Conservation (phyloP, 2,888 invertebrate genomes). For the Rhamnusium bicolor region DNA sequence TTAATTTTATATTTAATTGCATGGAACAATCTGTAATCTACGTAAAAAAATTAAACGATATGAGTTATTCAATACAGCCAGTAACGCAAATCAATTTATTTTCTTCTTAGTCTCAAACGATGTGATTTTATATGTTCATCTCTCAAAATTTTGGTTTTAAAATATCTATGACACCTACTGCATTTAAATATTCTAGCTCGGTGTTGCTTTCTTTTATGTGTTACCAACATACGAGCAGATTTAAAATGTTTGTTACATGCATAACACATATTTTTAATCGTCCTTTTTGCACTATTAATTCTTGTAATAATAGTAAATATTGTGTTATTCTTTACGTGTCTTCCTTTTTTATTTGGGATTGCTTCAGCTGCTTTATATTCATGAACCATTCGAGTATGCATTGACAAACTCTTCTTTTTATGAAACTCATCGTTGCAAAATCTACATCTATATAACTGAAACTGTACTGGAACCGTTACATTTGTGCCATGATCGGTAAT, state of each 20-base stretch:
- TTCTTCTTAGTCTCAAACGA: not conserved
- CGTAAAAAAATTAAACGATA: not conserved
- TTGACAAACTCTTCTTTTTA: slow-evolving; percentile 40
- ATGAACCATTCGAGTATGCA: slow-evolving; percentile 40
- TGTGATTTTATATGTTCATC: not conserved
- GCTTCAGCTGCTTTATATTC: slow-evolving; percentile 15
- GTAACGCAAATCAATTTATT: slow-evolving; percentile 22
- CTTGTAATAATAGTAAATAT: not conserved
- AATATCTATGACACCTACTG: slow-evolving; percentile 40
- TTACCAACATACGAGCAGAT: slow-evolving; percentile 52
- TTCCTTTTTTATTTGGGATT: slow-evolving; percentile 26
- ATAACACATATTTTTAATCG: slow-evolving; percentile 38
- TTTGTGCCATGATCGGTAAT: slow-evolving; percentile 5
- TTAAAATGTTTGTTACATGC: slow-evolving; percentile 54
- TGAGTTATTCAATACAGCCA: not conserved
- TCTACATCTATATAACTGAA: slow-evolving; percentile 67
- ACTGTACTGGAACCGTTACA: not conserved
- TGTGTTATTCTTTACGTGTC: not conserved
- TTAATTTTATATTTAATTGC: not conserved
- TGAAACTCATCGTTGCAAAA: slow-evolving; percentile 69
- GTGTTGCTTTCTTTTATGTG: slow-evolving; percentile 59
- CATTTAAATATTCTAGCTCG: slow-evolving; percentile 59
- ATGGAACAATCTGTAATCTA: too few species aligned
- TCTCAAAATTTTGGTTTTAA: slow-evolving; percentile 29
- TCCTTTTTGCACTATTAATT: slow-evolving; percentile 31